phyloP scores from a whole-genome alignment of 2,113 vertebrate genomes.

The Lathamus discolor region DNA sequence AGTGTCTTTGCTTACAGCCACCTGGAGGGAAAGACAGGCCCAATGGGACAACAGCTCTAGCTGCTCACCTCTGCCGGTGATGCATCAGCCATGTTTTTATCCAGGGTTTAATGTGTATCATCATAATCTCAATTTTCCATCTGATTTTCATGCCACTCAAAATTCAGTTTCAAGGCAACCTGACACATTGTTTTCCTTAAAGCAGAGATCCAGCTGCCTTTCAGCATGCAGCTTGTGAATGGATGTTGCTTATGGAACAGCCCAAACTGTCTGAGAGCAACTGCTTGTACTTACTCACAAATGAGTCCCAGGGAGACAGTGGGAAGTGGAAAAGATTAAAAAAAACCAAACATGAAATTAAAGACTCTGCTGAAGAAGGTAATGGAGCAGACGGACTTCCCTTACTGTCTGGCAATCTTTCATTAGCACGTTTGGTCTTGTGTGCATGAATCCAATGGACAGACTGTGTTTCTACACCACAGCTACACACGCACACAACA shows the following conservation, averaged over 20 bases:
- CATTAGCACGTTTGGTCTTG: not conserved
- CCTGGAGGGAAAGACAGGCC: not conserved
- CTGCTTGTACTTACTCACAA: not conserved
- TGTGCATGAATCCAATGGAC: not conserved
- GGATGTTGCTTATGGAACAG: not conserved
- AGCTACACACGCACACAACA: accelerated
- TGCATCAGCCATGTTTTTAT: not conserved
- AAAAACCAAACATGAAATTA: not conserved
- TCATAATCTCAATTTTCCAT: not conserved
- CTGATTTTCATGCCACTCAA: not conserved
- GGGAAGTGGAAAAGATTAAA: not conserved
- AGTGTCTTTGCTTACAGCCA: not conserved
- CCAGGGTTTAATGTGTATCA: not conserved
- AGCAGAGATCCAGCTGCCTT: not conserved
- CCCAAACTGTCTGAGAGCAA: not conserved
- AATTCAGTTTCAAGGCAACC: not conserved
- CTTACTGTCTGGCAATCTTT: not conserved
- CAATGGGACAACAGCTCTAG: not conserved
- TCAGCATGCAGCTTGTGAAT: not conserved
- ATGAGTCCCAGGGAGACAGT: not conserved
- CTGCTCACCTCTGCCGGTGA: not conserved
- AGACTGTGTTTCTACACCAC: not conserved
- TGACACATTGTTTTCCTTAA: not conserved
- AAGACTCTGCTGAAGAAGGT: not conserved
- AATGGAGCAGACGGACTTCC: not conserved